Percentiles rank a stretch among this genome's conserved stretches.
phyloP scores from a whole-genome alignment of 1,140 invertebrate species.

The Ostrea denselamellosa region DNA sequence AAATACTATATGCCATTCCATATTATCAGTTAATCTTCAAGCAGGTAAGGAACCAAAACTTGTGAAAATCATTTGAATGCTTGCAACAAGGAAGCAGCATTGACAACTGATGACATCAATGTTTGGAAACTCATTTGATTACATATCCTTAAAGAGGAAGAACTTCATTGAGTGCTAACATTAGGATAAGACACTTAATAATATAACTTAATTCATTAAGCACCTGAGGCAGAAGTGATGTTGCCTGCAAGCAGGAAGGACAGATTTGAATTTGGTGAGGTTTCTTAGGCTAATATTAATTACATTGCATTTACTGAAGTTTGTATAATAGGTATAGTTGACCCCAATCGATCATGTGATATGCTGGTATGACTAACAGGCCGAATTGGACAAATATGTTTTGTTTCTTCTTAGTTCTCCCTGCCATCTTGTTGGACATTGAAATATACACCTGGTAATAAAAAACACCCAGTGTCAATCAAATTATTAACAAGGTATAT shows the following conservation, averaged over 20 bases:
- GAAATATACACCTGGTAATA: too few relatives aligned
- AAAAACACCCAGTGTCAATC: not conserved
- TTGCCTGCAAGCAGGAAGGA: not conserved
- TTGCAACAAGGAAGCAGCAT: not conserved
- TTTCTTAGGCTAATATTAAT: too few relatives aligned
- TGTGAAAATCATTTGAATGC: not conserved
- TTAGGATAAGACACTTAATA: not conserved
- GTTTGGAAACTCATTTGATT: constrained; percentile 20
- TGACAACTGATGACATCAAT: constrained; percentile 25
- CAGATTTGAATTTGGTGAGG: not conserved
- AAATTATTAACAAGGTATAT: not conserved
- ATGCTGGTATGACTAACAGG: too few relatives aligned
- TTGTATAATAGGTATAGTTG: too few relatives aligned
- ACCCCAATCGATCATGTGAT: too few relatives aligned
- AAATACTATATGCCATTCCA: not conserved
- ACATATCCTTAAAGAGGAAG: constrained; percentile 27
- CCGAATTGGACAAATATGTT: too few relatives aligned
- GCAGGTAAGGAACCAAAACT: not conserved
- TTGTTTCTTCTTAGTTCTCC: too few relatives aligned
- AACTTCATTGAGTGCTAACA: not conserved
- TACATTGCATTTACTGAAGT: too few relatives aligned
- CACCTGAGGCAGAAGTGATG: not conserved
- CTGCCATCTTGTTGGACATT: too few relatives aligned
- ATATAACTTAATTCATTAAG: not conserved
- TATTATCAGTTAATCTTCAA: not conserved